Evolutionary conservation across 2,113 vertebrate species (phyloP).

Genomic region (Uria aalge): DNA sequence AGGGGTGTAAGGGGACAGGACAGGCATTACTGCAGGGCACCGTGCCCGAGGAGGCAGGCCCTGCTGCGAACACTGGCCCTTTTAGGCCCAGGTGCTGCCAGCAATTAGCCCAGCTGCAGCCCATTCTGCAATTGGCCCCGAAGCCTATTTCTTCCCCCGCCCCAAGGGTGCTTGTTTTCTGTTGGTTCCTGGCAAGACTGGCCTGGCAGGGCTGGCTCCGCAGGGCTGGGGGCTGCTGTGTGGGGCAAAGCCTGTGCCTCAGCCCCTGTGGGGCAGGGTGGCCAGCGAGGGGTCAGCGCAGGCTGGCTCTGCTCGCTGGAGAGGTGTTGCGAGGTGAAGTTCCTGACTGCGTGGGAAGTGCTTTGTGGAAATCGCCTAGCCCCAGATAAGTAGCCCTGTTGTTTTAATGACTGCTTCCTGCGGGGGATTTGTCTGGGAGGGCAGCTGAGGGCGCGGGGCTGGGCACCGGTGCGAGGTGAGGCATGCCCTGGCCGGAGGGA

Average conservation of each 20-base stretch:
- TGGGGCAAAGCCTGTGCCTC: accelerated
- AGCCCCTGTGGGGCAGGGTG: accelerated
- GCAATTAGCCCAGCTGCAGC: not conserved
- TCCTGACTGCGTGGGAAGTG: not conserved
- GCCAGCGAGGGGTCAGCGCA: accelerated
- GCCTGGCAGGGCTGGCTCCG: not conserved
- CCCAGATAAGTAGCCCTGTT: not conserved
- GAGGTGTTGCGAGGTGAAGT: not conserved
- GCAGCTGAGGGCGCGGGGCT: not conserved
- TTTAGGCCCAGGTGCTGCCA: not conserved
- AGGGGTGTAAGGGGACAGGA: accelerated
- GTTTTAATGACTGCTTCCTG: not conserved
- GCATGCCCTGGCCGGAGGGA: accelerated
- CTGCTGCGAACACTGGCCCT: not conserved
- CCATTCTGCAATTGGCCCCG: not conserved
- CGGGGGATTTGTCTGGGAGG: not conserved
- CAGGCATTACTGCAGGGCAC: too few relatives aligned
- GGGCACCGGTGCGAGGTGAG: accelerated
- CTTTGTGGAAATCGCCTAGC: not conserved
- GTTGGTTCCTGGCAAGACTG: accelerated
- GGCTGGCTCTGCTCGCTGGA: accelerated
- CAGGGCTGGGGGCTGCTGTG: accelerated
- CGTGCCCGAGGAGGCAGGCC: accelerated
- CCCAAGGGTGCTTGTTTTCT: accelerated
- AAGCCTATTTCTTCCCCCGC: accelerated